Conservation (phyloP, 2,888 invertebrate genomes). For the Tenthredo livida region DNA sequence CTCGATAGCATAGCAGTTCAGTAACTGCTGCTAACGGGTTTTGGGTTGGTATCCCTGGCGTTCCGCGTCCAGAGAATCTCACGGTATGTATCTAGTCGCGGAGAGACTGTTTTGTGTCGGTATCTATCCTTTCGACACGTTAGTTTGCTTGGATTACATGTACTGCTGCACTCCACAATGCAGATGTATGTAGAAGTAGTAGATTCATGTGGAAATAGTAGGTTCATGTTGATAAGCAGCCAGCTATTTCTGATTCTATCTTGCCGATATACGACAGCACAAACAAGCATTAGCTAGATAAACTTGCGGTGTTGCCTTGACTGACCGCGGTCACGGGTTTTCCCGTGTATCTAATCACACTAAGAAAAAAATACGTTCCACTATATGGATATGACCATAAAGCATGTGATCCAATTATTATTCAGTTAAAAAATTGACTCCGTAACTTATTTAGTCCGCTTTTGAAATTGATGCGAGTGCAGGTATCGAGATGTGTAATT, state of each 20-base stretch:
- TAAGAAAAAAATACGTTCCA: not conserved
- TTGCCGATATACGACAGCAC: not conserved
- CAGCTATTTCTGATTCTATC: conserved; percentile 1
- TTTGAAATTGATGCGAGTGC: not conserved
- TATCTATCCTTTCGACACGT: not conserved
- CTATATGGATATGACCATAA: not conserved
- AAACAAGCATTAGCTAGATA: conserved; percentile 34
- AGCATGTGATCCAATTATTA: not conserved
- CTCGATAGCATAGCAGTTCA: too few species aligned
- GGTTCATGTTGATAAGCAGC: not conserved
- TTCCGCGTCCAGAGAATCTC: too few species aligned
- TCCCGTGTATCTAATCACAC: not conserved
- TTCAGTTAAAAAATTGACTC: not conserved
- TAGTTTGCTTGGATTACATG: not conserved
- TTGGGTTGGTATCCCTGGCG: too few species aligned
- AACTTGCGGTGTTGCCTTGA: conserved; percentile 9
- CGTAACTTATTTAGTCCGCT: not conserved
- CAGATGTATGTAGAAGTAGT: not conserved
- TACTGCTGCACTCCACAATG: not conserved
- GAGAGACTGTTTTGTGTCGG: too few species aligned
- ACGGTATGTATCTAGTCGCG: too few species aligned
- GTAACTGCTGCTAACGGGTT: too few species aligned
- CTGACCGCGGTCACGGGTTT: not conserved
- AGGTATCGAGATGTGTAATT: not conserved
- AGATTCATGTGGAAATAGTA: not conserved